Percentiles rank a stretch among this genome's conserved stretches.
phyloP scores from a whole-genome alignment of 2,797 vertebrate species.

The Hippocampus kuda region DNA sequence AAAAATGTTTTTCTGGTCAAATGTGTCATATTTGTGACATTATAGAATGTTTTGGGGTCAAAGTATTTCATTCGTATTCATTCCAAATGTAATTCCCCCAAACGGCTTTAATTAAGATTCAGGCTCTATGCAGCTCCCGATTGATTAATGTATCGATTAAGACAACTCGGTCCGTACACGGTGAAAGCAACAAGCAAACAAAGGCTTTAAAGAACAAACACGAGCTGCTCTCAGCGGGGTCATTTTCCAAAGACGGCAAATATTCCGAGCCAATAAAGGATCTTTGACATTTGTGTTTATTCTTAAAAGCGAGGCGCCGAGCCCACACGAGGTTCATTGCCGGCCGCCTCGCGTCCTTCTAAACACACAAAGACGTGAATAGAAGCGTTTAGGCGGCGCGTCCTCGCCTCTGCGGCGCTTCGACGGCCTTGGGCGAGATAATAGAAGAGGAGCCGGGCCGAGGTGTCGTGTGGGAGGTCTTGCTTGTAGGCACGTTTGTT shows the following conservation, averaged over 20 bases:
- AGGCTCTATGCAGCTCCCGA: background rate
- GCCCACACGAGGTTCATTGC: slow-evolving; percentile 37
- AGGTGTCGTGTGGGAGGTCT: slow-evolving; percentile 39
- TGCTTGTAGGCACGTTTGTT: slow-evolving; percentile 18
- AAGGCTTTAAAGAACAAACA: background rate
- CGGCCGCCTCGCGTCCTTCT: slow-evolving; percentile 50
- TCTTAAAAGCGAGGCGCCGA: slow-evolving; percentile 20
- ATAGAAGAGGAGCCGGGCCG: slow-evolving; percentile 29
- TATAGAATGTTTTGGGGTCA: no score
- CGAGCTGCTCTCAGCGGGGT: background rate
- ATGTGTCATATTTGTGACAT: no score
- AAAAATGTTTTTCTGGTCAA: no score
- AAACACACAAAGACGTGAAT: slow-evolving; percentile 51
- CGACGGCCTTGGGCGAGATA: slow-evolving; percentile 43
- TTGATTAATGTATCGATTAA: background rate
- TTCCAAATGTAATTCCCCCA: background rate
- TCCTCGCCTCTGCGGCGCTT: slow-evolving; percentile 29
- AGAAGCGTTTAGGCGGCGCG: slow-evolving; percentile 53
- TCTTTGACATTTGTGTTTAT: slow-evolving; percentile 28
- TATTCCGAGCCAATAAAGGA: slow-evolving; percentile 22
- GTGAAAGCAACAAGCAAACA: background rate
- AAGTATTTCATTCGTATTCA: background rate
- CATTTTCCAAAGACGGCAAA: slow-evolving; percentile 11
- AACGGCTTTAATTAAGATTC: background rate
- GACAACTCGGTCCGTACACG: background rate